Evolutionary conservation across 1,140 invertebrate genomes (phyloP), one percentile per base, ranked within the genome.

Genomic region (Listronotus bonariensis): DNA sequence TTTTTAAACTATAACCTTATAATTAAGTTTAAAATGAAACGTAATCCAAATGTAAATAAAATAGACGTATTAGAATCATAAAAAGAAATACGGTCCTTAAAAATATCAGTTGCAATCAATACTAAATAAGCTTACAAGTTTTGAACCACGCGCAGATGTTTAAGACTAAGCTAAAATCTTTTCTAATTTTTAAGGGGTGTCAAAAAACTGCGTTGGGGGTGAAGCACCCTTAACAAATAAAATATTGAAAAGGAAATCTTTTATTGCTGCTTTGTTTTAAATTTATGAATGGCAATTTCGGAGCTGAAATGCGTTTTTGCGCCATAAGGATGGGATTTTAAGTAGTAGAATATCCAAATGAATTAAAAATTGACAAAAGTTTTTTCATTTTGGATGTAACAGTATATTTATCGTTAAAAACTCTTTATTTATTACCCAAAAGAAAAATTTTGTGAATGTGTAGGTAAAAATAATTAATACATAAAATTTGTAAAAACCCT

Each of bases 181-280:
- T 64, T 46, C 58, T 65, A 68, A 65, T 68, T 59, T 62, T 63
- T 65, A 48, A 68, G 61, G 62, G 67, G 67, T 64, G 59, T 68
- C 67, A 64, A 62, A 59, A 58, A 55, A 54, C 55, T 49, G 17
- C 61, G 52, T 63, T 40, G 61, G 61, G 61, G 61, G 61, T 41
- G 61, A 63, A 56, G 61, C 61, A 63, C 61, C 61, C 61, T 63
- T 56, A 63, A 63, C 42, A 63, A 63, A 63, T 63, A 63, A 63
- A 55, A 56, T 63, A 63, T 63, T 63, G 51, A 63, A 63, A 63
- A 63, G 53, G 52, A 56, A 63, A 55, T 63, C 52, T 63, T 48
- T 63, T 63, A 63, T 63, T 55, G 53, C 61, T 34, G 61, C 61
- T 63, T 63, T 63, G 61, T 63, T 63, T 63, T 63, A 36, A 63